Evolutionary conservation across 1,140 invertebrate species (phyloP).

Genomic region (Asbolus verrucosus): DNA sequence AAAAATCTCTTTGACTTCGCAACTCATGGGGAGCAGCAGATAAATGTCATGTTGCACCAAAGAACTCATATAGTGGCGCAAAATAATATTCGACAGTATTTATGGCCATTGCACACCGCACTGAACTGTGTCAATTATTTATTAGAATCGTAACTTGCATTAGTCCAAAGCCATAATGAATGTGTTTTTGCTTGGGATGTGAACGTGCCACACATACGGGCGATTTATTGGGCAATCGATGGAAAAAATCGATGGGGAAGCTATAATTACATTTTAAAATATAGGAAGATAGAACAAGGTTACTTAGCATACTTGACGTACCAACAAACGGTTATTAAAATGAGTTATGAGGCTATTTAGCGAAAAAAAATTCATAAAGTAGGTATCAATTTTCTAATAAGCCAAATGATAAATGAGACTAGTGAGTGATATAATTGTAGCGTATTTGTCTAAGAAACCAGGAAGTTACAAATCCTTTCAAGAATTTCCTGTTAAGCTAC

Average conservation of each 20-base stretch:
- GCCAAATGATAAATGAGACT: slow-evolving; percentile 20
- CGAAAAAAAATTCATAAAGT: slow-evolving; percentile 15
- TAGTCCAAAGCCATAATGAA: slow-evolving; percentile 17
- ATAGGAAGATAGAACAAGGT: slow-evolving; percentile 35
- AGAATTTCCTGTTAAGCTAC: too few species aligned
- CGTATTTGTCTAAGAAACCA: not conserved
- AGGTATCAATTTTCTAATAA: slow-evolving; percentile 40
- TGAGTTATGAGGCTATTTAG: slow-evolving; percentile 34
- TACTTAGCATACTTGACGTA: slow-evolving; percentile 14
- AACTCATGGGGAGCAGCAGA: slow-evolving; percentile 30
- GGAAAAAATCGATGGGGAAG: slow-evolving; percentile 8
- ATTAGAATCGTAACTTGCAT: slow-evolving; percentile 30
- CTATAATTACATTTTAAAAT: slow-evolving; percentile 35
- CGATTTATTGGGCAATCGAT: not conserved
- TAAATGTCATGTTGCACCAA: slow-evolving; percentile 13
- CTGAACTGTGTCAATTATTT: slow-evolving; percentile 31
- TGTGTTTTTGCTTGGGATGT: too few species aligned
- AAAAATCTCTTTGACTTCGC: slow-evolving; percentile 31
- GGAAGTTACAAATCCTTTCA: slow-evolving; percentile 3
- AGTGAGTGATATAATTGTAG: slow-evolving; percentile 34
- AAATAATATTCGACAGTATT: slow-evolving; percentile 35
- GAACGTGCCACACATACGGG: too few species aligned
- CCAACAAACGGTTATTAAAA: slow-evolving; percentile 35
- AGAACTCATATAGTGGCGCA: slow-evolving; percentile 24
- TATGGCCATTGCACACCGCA: slow-evolving; percentile 27